Conservation (phyloP, 2,797 vertebrate genomes). For the Gallinago stenura region DNA sequence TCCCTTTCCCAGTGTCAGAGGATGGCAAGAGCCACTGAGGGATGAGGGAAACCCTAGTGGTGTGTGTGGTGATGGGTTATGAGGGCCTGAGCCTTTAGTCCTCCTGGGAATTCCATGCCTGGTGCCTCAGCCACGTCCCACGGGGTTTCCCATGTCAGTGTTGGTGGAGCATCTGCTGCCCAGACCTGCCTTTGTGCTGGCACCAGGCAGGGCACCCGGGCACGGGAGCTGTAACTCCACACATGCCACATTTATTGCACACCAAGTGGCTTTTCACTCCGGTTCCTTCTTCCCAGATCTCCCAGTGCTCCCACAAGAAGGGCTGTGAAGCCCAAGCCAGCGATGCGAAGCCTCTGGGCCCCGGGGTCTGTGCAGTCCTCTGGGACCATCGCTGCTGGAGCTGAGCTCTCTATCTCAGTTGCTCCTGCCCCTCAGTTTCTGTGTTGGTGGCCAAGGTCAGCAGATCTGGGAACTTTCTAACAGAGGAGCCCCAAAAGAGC, state of each 20-base stretch:
- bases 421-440: background rate
- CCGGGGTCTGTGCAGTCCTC: rapidly evolving
- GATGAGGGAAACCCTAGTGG: background rate
- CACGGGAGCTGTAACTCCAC: background rate
- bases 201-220: background rate
- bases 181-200: slow-evolving; percentile 6
- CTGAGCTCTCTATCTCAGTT: background rate
- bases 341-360: background rate
- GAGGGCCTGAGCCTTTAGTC: background rate
- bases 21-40: background rate
- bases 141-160: background rate
- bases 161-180: background rate
- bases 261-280: slow-evolving; percentile 17
- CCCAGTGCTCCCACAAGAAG: background rate
- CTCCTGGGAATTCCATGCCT: background rate
- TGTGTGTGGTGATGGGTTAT: rapidly evolving
- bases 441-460: background rate
- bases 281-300: slow-evolving; percentile 6
- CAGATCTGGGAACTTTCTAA: background rate
- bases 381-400: background rate
- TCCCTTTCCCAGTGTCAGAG: background rate
- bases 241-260: background rate
- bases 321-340: background rate
- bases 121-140: background rate
- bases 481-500: background rate